phyloP scores from a whole-genome alignment of 2,888 invertebrate species.

The Scaptomyza tumidula region DNA sequence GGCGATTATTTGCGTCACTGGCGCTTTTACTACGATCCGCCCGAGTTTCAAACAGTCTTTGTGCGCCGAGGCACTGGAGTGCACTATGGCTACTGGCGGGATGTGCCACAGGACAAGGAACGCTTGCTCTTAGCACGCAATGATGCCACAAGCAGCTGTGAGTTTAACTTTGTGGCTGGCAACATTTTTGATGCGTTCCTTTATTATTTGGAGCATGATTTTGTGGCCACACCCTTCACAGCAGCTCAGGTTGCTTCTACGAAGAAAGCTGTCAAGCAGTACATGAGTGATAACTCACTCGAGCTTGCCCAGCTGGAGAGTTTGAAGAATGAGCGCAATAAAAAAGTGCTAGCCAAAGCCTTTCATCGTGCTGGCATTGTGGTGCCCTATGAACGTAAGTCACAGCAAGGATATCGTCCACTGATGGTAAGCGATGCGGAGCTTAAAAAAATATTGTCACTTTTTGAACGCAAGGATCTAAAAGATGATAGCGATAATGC shows the following conservation, averaged over 20 bases:
- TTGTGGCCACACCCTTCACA: constrained; percentile 86
- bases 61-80: constrained; percentile 89
- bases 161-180: constrained; percentile 88
- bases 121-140: constrained; percentile 91
- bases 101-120: constrained; percentile 90
- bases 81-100: constrained; percentile 96
- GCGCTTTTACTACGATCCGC: constrained; percentile 97
- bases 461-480: constrained; percentile 86
- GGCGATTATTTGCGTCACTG: constrained; percentile 91
- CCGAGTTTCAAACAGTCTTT: constrained; percentile 95
- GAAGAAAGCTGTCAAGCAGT: constrained; percentile 87
- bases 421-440: constrained; percentile 89
- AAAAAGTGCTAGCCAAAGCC: constrained; percentile 88
- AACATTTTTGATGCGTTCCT: constrained; percentile 82
- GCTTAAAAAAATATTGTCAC: constrained; percentile 89
- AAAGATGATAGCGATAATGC: constrained; percentile 83
- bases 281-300: constrained; percentile 87
- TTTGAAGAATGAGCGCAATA: constrained; percentile 87
- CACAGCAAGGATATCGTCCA: constrained; percentile 93
- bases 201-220: constrained; percentile 81
- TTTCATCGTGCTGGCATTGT: constrained; percentile 93
- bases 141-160: constrained; percentile 88
- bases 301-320: constrained; percentile 86
- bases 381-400: constrained; percentile 92
- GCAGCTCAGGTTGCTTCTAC: constrained; percentile 87